phyloP scores from a whole-genome alignment of 2,797 vertebrate species.

The Poecilia wingei region DNA sequence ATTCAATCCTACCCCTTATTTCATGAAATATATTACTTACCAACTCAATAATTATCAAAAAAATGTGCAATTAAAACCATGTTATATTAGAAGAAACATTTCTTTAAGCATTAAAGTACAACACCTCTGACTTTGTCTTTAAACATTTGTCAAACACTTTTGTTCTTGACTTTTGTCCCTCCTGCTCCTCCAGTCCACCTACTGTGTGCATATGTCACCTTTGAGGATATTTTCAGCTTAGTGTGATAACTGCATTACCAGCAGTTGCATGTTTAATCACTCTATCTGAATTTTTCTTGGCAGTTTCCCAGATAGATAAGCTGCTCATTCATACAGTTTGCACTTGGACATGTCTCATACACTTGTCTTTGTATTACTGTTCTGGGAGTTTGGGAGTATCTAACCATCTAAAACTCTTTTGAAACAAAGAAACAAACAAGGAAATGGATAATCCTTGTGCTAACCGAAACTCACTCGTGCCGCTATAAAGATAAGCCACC shows the following conservation, averaged over 20 bases:
- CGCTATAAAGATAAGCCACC: constrained; percentile 3
- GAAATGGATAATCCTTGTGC: constrained; percentile 36
- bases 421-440: constrained; percentile 7
- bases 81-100: too few relatives aligned
- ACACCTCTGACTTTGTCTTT: background rate
- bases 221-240: constrained; percentile 30
- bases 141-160: background rate
- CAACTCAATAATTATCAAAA: too few relatives aligned
- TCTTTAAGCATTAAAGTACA: background rate
- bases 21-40: too few relatives aligned
- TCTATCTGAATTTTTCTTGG: constrained; percentile 30
- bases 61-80: too few relatives aligned
- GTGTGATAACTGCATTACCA: constrained; percentile 9
- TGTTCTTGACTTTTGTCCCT: too few relatives aligned
- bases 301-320: constrained; percentile 43
- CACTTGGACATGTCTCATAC: background rate
- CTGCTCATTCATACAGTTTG: background rate
- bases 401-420: background rate
- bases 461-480: constrained; percentile 66
- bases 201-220: background rate
- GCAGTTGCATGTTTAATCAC: background rate
- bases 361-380: background rate
- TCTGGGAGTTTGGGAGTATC: background rate
- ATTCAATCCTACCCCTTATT: too few relatives aligned
- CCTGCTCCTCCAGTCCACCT: background rate